These are phyloP conservation scores for Eurypyga helias DNA, from an alignment of 2,113 vertebrate genomes.

Conservation along the genomic window DNA sequence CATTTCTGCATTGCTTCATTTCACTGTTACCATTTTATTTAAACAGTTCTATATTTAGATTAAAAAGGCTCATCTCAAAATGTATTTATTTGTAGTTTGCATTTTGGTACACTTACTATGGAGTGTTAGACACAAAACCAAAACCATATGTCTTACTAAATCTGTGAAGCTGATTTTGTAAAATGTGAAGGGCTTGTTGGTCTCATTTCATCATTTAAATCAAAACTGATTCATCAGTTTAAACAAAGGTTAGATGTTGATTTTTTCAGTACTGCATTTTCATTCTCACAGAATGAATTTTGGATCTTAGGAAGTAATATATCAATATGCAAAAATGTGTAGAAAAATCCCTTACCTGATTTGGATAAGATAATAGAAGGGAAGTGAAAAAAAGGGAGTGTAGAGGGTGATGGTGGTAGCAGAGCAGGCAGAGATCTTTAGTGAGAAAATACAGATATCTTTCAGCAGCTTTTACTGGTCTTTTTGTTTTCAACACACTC, in stretches of 20 bases:
- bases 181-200: background rate
- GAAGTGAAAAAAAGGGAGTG: background rate
- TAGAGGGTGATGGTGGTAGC: background rate
- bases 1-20: background rate
- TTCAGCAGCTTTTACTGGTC: background rate
- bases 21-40: background rate
- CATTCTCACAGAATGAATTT: background rate
- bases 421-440: background rate
- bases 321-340: background rate
- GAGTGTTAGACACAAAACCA: background rate
- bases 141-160: background rate
- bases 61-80: background rate
- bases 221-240: background rate
- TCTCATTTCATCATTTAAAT: background rate
- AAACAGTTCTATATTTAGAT: background rate
- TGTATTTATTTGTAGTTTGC: background rate
- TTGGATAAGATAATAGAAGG: background rate
- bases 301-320: background rate
- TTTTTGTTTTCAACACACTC: background rate
- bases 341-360: background rate
- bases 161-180: background rate
- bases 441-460: background rate
- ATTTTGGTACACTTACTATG: background rate
- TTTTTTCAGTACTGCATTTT: background rate
- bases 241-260: background rate